Evolutionary conservation across 2,797 vertebrate genomes (phyloP).

Genomic region (Hapalemur alaotrensis): DNA sequence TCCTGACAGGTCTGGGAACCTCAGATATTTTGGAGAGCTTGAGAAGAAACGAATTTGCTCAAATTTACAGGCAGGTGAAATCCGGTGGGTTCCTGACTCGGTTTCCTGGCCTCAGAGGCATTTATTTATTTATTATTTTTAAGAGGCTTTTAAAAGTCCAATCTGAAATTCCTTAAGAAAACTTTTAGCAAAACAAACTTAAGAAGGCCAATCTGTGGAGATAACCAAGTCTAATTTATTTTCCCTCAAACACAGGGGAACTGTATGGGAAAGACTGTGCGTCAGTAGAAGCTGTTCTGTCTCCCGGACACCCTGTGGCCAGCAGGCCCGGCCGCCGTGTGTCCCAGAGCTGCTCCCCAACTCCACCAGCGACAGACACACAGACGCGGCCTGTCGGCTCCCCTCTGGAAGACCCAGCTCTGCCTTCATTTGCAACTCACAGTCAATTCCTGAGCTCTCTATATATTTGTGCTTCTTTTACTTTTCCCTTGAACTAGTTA

Average conservation of each 20-base stretch:
- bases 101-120: not conserved
- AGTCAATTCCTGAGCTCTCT: not conserved
- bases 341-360: too few relatives aligned
- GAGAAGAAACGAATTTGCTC: not conserved
- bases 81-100: not conserved
- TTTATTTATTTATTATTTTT: not conserved
- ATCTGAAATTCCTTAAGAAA: not conserved
- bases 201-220: not conserved
- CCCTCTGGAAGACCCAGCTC: not conserved
- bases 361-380: fast-evolving
- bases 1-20: not conserved
- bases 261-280: fast-evolving
- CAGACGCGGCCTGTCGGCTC: not conserved
- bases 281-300: fast-evolving
- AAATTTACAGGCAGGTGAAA: not conserved
- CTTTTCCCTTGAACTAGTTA: not conserved
- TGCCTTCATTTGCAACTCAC: not conserved
- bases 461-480: not conserved
- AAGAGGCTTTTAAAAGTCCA: not conserved
- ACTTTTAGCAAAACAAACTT: not conserved
- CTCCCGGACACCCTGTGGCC: too few relatives aligned
- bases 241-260: not conserved
- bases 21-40: not conserved
- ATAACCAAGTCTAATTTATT: not conserved
- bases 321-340: not conserved